Percentiles rank a stretch among this genome's conserved stretches.
These are phyloP conservation scores for Schrankia costaestrigalis DNA, from an alignment of 2,888 invertebrate species.

Conservation along the genomic window DNA sequence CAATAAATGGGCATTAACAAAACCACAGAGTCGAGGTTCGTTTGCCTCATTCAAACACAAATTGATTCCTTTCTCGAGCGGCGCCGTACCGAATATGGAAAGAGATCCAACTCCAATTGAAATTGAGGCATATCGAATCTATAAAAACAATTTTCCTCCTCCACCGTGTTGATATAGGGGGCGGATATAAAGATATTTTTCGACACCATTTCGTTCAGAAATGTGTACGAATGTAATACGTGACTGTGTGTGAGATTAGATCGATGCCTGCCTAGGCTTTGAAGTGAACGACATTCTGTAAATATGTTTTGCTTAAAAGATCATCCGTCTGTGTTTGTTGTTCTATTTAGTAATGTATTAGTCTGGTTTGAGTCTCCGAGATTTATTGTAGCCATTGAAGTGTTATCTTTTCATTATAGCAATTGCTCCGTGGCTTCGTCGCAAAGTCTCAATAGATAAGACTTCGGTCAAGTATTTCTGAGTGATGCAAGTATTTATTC, in stretches of 20 bases:
- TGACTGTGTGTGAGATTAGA: constrained; percentile 56
- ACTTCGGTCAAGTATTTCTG: too few relatives aligned
- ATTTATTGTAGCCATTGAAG: too few relatives aligned
- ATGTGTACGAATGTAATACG: constrained; percentile 60
- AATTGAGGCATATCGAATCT: constrained; percentile 75
- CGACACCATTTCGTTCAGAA: constrained; percentile 55
- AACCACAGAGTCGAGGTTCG: constrained; percentile 36
- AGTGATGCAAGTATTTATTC: too few relatives aligned
- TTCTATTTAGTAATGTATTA: too few relatives aligned
- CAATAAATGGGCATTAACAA: constrained; percentile 53
- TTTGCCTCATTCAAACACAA: constrained; percentile 57
- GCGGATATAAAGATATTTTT: constrained; percentile 49
- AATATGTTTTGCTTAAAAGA: too few relatives aligned
- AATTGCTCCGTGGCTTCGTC: too few relatives aligned
- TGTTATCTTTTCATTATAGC: too few relatives aligned
- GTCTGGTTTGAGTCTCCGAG: too few relatives aligned
- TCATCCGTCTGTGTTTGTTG: too few relatives aligned
- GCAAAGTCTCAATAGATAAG: too few relatives aligned
- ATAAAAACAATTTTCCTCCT: constrained; percentile 74
- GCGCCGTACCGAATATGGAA: constrained; percentile 49
- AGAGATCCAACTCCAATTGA: constrained; percentile 63
- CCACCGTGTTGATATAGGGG: constrained; percentile 63
- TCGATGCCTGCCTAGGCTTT: too few relatives aligned
- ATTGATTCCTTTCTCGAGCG: constrained; percentile 50
- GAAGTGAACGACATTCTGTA: too few relatives aligned